Evolutionary conservation across 2,797 vertebrate genomes (phyloP).

Genomic region (Syndactyla subalaris): DNA sequence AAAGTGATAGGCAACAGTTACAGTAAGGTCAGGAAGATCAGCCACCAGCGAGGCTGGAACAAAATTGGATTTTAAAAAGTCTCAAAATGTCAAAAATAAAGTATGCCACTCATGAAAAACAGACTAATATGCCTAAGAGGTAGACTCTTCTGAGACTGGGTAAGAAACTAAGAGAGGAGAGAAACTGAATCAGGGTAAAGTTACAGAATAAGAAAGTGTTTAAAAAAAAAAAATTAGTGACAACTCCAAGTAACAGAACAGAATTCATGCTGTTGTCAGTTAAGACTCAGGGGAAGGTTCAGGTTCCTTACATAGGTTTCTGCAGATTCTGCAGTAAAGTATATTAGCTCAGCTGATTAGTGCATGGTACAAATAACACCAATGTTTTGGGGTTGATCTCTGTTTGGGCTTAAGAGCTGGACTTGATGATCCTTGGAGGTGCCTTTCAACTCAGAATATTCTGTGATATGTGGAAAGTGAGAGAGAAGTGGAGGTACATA

Average conservation of each 20-base stretch:
- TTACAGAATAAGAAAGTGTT: background rate
- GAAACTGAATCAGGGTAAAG: background rate
- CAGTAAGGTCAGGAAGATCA: background rate
- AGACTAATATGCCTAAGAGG: background rate
- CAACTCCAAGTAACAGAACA: accelerated
- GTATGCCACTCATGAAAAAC: background rate
- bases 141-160: background rate
- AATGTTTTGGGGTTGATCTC: background rate
- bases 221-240: background rate
- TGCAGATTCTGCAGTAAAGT: background rate
- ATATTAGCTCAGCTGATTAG: background rate
- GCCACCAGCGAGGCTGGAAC: accelerated
- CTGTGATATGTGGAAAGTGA: background rate
- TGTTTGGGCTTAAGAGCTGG: background rate
- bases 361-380: background rate
- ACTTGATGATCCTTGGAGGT: background rate
- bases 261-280: background rate
- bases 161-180: background rate
- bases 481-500: background rate
- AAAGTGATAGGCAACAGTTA: background rate
- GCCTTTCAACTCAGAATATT: background rate
- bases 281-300: background rate
- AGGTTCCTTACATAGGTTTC: background rate
- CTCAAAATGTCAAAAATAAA: background rate
- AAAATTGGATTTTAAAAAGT: background rate